These are phyloP conservation scores for Scytalopus superciliaris DNA, from an alignment of 2,113 vertebrate genomes.

Conservation along the genomic window DNA sequence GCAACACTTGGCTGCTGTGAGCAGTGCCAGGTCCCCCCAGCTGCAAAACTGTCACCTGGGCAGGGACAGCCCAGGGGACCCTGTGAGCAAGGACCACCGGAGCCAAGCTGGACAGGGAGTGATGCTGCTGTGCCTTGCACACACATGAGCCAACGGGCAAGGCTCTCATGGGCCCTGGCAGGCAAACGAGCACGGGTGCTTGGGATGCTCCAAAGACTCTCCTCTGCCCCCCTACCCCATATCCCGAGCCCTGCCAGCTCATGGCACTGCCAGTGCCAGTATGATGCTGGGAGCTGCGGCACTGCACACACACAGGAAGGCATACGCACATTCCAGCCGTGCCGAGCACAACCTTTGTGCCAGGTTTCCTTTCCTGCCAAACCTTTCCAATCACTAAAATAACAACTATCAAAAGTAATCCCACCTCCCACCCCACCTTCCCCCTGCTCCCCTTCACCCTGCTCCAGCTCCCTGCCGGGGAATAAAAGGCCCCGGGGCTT, in stretches of 20 bases:
- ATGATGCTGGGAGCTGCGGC: not conserved
- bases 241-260: not conserved
- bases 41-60: not conserved
- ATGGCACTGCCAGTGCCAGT: rapidly evolving
- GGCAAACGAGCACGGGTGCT: rapidly evolving
- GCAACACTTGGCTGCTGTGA: not conserved
- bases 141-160: rapidly evolving
- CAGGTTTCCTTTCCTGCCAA: constrained; percentile 12
- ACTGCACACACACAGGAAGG: not conserved
- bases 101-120: not conserved
- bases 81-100: not conserved
- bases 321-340: not conserved
- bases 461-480: not conserved
- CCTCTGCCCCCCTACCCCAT: not conserved
- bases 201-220: not conserved
- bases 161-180: not conserved
- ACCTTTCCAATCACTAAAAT: not conserved
- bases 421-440: constrained; percentile 6
- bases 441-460: not conserved
- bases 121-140: not conserved
- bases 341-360: constrained; percentile 43
- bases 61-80: not conserved
- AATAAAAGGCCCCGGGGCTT: constrained; percentile 33
- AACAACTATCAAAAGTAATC: constrained; percentile 44
- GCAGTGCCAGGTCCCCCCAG: rapidly evolving